Evolutionary conservation across 1,140 invertebrate genomes (phyloP), one percentile per base, ranked within the genome.

Genomic region (Drosophila nasuta): DNA sequence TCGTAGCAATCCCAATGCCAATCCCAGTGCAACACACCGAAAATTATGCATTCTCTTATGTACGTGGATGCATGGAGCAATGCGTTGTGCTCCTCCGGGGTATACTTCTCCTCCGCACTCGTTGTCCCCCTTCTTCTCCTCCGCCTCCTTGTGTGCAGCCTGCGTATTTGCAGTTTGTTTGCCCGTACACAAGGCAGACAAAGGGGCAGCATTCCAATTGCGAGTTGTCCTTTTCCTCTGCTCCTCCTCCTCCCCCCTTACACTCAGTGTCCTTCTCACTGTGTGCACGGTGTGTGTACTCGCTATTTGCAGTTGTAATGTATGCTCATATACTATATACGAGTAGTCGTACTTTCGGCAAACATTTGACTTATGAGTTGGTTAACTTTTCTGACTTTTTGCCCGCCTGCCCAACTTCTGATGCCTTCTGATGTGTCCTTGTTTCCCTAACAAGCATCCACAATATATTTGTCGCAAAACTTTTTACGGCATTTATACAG

Each of bases 361-460:
- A 87, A 87, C 78, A 83, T 91, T 89, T 89, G 85, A 81, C 77
- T 89, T 82, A 77, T 89, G 69, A 77, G 65, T 88, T 81, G 76
- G 68, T 69, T 74, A 74, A 70, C 63, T 71, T 72, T 57, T 77
- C 28, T 46, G 63, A 75, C 75, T 67, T 75, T 66, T 56, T 73
- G 35, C 48, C 49, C 30, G 52, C 43, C 57, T 79, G 58, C 88
- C 64, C 60, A 79, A 74, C 71, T 74, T 68, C 35, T 56, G 56
- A 74, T 35, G 57, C 15, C 49, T 43, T 45, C 10, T 70, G 69
- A 63, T 59, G 38, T 33, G 10, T 41, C 43, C 28, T 56, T 51
- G 51, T 28, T 46, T 57, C 41, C 20, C 28, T 28, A n/a, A 28
- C 15, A 1, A 46, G 28, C 15, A 49, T 57, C 38, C 28, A 45